Conservation (phyloP, 2,113 vertebrate species). For the Zosterops japonicus region DNA sequence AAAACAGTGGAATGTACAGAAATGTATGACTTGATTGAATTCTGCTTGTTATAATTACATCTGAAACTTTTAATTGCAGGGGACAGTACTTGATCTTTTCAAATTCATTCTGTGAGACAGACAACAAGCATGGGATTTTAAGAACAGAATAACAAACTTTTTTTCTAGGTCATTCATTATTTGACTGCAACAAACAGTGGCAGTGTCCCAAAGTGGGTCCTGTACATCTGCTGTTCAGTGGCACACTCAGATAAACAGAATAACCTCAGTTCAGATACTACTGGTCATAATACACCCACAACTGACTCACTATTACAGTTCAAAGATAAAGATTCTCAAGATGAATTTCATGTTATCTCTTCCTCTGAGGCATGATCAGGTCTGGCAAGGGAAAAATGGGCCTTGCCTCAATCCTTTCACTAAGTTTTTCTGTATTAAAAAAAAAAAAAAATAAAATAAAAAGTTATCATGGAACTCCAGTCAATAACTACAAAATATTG, state of each 20-base stretch:
- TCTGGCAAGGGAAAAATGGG: background rate
- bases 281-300: background rate
- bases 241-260: background rate
- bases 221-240: background rate
- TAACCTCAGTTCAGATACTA: background rate
- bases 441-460: background rate
- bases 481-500: background rate
- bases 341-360: background rate
- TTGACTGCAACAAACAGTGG: background rate
- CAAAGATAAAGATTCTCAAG: background rate
- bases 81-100: background rate
- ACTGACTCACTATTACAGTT: background rate
- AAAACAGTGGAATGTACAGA: background rate
- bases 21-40: background rate
- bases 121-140: background rate
- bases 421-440: background rate
- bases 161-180: background rate
- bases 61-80: background rate
- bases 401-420: background rate
- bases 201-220: background rate
- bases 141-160: background rate
- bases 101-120: background rate
- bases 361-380: background rate
- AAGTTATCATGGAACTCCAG: background rate
- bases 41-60: background rate